These are phyloP conservation scores for Carassius auratus DNA, from an alignment of 2,113 vertebrate species.

Conservation along the genomic window DNA sequence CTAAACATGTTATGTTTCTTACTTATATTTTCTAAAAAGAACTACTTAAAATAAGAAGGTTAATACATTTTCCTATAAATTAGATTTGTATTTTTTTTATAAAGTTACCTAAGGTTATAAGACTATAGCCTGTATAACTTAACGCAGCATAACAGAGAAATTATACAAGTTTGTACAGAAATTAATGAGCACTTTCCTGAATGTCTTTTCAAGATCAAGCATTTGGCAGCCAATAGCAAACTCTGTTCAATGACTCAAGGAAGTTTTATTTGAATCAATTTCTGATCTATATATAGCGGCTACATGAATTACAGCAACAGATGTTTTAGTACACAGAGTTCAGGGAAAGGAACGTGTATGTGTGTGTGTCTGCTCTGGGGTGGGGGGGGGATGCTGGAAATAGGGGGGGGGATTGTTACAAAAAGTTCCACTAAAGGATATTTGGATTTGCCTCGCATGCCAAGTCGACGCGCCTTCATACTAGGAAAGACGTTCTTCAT, in stretches of 20 bases:
- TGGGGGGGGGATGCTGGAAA: conserved; percentile 52
- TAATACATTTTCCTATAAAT: not conserved
- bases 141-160: not conserved
- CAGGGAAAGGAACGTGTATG: conserved; percentile 52
- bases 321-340: conserved; percentile 71
- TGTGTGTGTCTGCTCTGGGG: conserved; percentile 12
- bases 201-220: conserved; percentile 65
- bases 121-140: not conserved
- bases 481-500: conserved; percentile 99
- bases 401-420: conserved; percentile 64
- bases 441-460: conserved; percentile 99
- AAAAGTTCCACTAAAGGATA: conserved; percentile 88
- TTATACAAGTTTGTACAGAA: conserved; percentile 26
- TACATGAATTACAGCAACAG: conserved; percentile 77
- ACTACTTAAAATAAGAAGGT: too few relatives aligned
- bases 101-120: not conserved
- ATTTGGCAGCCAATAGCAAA: conserved; percentile 55
- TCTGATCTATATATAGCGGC: conserved; percentile 80
- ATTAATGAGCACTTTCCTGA: conserved; percentile 33
- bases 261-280: conserved; percentile 73
- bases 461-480: conserved; percentile 98
- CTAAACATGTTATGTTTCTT: not conserved
- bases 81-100: not conserved
- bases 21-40: not conserved
- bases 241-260: conserved; percentile 51